Percentiles rank a stretch among this genome's conserved stretches.
Evolutionary conservation across 2,113 vertebrate species (phyloP).

Genomic region (Lampris incognitus): DNA sequence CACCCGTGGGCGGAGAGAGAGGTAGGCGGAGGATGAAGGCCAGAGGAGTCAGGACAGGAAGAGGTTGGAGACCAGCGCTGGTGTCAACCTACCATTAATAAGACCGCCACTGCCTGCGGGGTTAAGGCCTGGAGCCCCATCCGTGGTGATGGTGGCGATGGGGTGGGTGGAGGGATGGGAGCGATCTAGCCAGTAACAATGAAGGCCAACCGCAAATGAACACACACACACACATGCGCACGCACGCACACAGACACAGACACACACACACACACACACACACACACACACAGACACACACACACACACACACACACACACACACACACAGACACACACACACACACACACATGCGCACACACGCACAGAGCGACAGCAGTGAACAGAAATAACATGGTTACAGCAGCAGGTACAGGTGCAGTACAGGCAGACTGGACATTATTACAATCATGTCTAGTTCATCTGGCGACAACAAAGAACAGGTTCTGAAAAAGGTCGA

Average conservation of each 20-base stretch:
- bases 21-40: conserved; percentile 50
- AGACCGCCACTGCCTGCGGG: conserved; percentile 95
- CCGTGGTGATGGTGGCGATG: conserved; percentile 93
- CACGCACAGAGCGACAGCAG: conserved; percentile 49
- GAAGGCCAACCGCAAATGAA: conserved; percentile 74
- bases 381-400: conserved; percentile 82
- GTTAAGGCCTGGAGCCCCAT: conserved; percentile 94
- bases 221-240: conserved; percentile 41
- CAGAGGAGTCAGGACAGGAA: conserved; percentile 69
- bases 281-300: conserved; percentile 46
- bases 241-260: conserved; percentile 25
- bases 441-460: not conserved
- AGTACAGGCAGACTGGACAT: conserved; percentile 43
- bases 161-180: conserved; percentile 94
- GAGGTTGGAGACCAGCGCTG: conserved; percentile 76
- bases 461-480: not conserved
- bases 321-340: conserved; percentile 29
- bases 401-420: conserved; percentile 72
- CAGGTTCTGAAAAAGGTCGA: not conserved
- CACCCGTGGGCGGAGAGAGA: conserved; percentile 28
- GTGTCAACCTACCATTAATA: conserved; percentile 98
- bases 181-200: conserved; percentile 93
- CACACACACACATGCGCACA: conserved; percentile 31
- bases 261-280: too few species aligned
- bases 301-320: conserved; percentile 33